Evolutionary conservation across 2,113 vertebrate species (phyloP).

Genomic region (Neomonachus schauinslandi): DNA sequence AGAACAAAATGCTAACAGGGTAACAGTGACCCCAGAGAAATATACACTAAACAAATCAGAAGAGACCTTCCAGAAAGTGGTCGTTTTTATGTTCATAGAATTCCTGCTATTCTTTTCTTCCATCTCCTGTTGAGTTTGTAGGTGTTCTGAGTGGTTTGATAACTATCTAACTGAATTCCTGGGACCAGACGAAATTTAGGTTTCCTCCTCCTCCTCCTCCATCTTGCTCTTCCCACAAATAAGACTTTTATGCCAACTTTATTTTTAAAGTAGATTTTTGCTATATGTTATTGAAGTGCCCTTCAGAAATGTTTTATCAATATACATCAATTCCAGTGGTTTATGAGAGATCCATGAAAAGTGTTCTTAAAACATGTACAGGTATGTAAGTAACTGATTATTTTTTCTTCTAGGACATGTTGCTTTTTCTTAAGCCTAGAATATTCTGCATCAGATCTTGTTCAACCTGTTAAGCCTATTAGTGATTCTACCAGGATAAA

Average conservation of each 20-base stretch:
- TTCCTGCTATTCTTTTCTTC: too few species aligned
- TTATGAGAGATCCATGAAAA: not conserved
- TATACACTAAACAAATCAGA: too few species aligned
- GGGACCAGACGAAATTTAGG: too few species aligned
- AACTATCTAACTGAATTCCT: too few species aligned
- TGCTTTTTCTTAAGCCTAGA: constrained; percentile 41
- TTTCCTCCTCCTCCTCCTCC: too few species aligned
- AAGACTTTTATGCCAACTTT: not conserved
- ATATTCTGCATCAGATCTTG: constrained; percentile 65
- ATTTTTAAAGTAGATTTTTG: constrained; percentile 15
- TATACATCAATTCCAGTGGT: not conserved
- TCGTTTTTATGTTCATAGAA: too few species aligned
- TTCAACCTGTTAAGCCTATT: constrained; percentile 62
- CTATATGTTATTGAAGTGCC: not conserved
- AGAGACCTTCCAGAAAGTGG: too few species aligned
- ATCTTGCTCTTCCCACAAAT: too few species aligned
- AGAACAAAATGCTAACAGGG: too few species aligned
- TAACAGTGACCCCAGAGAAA: too few species aligned
- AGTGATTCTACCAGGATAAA: constrained; percentile 36
- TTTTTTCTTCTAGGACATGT: not conserved
- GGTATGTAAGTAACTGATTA: not conserved
- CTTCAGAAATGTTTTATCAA: not conserved
- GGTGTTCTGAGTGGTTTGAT: too few species aligned
- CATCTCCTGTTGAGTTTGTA: too few species aligned
- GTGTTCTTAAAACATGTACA: not conserved